phyloP scores from a whole-genome alignment of 37 sponge, comb jelly and placozoan species.

The Bolinopsis microptera region DNA sequence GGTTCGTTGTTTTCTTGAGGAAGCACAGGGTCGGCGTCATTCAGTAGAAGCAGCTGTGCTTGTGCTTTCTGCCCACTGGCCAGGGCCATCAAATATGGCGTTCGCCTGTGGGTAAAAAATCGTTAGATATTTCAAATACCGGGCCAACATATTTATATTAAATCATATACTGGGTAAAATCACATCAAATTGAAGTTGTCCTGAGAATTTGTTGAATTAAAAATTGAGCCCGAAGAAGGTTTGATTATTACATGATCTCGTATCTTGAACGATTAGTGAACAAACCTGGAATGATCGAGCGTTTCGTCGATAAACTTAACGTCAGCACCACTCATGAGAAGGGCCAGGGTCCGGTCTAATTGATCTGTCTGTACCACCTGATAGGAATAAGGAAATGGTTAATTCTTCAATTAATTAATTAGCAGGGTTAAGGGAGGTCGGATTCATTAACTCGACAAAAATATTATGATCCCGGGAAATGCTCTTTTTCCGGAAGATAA shows the following conservation, averaged over 20 bases:
- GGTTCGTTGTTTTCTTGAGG: slow-evolving; percentile 2
- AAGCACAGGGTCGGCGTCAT: slow-evolving; percentile 34
- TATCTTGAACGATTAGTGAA: too few species aligned
- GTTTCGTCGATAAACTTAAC: background rate
- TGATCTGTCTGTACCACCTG: slow-evolving; percentile 42
- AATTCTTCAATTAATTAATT: too few species aligned
- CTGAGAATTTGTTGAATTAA: too few species aligned
- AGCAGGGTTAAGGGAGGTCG: background rate
- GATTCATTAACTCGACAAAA: background rate
- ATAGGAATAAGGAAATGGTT: too few species aligned
- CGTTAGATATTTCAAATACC: background rate
- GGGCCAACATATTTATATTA: too few species aligned
- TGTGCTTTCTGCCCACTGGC: slow-evolving; percentile 52
- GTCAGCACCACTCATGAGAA: slow-evolving; percentile 35
- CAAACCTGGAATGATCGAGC: background rate
- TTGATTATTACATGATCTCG: too few species aligned
- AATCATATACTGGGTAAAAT: too few species aligned
- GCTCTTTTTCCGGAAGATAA: too few species aligned
- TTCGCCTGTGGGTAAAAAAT: background rate
- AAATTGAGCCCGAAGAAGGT: too few species aligned
- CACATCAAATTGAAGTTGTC: too few species aligned
- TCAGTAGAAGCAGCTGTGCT: slow-evolving; percentile 24
- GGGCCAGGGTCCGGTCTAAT: background rate
- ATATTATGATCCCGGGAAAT: too few species aligned
- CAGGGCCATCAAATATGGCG: slow-evolving; percentile 54